Percentiles rank a stretch among this genome's conserved stretches.
Conservation (phyloP, 1,140 invertebrate species). For the Vollenhovia emeryi region DNA sequence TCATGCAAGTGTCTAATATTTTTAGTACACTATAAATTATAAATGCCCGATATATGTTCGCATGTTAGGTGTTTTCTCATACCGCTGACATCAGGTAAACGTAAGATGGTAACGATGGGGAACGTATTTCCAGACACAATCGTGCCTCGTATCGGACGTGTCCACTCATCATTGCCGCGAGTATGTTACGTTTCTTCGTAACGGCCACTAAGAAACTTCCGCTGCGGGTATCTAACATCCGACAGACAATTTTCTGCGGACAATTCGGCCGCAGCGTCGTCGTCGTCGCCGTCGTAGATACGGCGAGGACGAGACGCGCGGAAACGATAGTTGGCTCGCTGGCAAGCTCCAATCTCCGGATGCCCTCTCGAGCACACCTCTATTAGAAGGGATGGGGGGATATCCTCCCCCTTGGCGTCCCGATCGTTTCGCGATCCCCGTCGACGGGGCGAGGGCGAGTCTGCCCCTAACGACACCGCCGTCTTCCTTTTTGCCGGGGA, state of each 20-base stretch:
- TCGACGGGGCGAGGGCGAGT: constrained; percentile 5
- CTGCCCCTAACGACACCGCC: constrained; percentile 47
- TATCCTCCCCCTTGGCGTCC: background rate
- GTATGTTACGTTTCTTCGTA: constrained; percentile 53
- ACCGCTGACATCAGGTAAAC: constrained; percentile 17
- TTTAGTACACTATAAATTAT: background rate
- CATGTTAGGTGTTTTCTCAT: background rate
- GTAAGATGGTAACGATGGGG: constrained; percentile 15
- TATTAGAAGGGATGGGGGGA: background rate
- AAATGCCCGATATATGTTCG: background rate
- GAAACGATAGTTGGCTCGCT: constrained; percentile 74
- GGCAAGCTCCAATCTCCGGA: constrained; percentile 76
- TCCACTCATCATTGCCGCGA: constrained; percentile 40
- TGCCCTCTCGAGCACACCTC: constrained; percentile 58
- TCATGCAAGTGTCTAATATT: background rate
- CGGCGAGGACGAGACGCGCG: constrained; percentile 55
- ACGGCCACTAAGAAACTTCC: constrained; percentile 46
- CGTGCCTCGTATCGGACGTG: constrained; percentile 25
- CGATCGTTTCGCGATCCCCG: constrained; percentile 49
- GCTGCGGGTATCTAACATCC: constrained; percentile 43
- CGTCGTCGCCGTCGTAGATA: constrained; percentile 20
- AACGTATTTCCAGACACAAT: constrained; percentile 48
- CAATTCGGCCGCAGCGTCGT: constrained; percentile 42
- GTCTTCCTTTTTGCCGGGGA: constrained; percentile 28
- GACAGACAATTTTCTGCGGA: constrained; percentile 57